These are phyloP conservation scores for Apus apus DNA, from an alignment of 2,113 vertebrate genomes.

Conservation along the genomic window DNA sequence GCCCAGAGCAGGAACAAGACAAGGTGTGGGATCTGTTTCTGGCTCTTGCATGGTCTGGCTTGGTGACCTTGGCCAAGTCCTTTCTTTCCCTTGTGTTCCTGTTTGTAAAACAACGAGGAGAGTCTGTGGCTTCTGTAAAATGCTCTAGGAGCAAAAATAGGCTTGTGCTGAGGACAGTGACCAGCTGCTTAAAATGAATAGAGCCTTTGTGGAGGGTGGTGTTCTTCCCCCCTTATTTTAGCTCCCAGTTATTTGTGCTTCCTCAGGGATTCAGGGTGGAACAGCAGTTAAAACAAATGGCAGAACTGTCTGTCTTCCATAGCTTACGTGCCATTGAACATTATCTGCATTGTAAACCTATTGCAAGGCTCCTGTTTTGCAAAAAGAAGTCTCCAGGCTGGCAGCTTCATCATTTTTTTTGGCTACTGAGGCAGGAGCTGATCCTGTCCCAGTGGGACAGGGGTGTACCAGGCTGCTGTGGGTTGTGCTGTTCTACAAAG, in stretches of 20 bases:
- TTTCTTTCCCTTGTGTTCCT: background rate
- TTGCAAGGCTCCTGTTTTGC: background rate
- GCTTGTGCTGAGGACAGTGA: constrained; percentile 34
- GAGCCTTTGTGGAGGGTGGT: constrained; percentile 9
- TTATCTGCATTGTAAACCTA: background rate
- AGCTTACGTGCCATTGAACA: constrained; percentile 11
- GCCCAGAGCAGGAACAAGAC: background rate
- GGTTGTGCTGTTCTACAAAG: background rate
- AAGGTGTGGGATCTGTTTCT: background rate
- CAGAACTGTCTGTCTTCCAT: background rate
- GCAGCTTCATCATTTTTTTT: background rate
- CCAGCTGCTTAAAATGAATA: constrained; percentile 61
- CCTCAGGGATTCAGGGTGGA: background rate
- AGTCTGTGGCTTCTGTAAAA: constrained; percentile 49
- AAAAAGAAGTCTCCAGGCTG: background rate
- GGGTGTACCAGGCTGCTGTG: background rate
- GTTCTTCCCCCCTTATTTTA: background rate
- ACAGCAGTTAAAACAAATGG: constrained; percentile 41
- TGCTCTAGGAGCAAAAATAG: constrained; percentile 43
- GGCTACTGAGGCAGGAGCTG: background rate
- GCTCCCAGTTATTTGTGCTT: constrained; percentile 34
- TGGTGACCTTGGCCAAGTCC: constrained; percentile 23
- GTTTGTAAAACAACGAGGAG: background rate
- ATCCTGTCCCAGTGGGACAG: fast-evolving
- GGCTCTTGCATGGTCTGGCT: background rate